Conservation (phyloP, 1,140 invertebrate genomes). For the Venustaconcha ellipsiformis region DNA sequence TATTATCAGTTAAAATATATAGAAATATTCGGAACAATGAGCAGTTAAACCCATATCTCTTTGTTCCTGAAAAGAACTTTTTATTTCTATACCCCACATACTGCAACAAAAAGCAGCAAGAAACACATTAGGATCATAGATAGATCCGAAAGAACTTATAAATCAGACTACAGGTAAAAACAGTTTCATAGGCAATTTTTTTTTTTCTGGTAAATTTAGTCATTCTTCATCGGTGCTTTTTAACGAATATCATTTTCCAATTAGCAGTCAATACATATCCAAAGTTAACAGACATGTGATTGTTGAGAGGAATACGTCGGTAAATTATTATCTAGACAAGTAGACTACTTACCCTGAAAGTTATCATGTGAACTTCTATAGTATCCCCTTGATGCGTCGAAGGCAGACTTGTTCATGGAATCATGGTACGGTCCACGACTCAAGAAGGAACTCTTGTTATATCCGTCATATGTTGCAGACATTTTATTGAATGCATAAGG, state of each 20-base stretch:
- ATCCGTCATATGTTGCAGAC: conserved; percentile 45
- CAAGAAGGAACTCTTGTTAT: conserved; percentile 49
- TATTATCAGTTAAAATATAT: no score
- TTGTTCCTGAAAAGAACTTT: no score
- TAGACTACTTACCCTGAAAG: conserved; percentile 45
- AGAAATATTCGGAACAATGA: no score
- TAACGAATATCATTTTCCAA: not conserved
- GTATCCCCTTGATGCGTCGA: conserved; percentile 43
- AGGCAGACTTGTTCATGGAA: conserved; percentile 43
- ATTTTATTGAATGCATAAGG: conserved; percentile 49
- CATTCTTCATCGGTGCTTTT: not conserved
- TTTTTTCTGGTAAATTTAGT: not conserved
- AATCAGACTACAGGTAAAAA: no score
- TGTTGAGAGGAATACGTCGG: not conserved
- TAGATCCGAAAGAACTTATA: no score
- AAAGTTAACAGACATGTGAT: not conserved
- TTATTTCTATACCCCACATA: no score
- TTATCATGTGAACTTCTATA: conserved; percentile 51
- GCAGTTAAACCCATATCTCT: no score
- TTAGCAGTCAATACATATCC: not conserved
- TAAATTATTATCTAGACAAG: not conserved
- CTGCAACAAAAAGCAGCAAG: no score
- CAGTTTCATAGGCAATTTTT: not conserved
- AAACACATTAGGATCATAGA: no score
- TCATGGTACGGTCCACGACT: conserved; percentile 46